phyloP scores from a whole-genome alignment of 2,888 invertebrate species.

The Synanthedon vespiformis region DNA sequence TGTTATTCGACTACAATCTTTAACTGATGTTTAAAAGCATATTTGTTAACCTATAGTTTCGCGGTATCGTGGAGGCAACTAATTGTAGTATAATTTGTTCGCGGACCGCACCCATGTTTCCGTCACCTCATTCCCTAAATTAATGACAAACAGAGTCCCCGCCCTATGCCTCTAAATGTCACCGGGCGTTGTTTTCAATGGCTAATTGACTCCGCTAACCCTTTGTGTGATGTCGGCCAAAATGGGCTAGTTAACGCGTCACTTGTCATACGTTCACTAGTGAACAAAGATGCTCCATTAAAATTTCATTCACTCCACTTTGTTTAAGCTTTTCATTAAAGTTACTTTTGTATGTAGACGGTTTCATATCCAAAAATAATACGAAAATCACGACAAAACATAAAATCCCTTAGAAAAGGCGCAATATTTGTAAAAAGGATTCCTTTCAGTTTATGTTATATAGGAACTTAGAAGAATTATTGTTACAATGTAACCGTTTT shows the following conservation, averaged over 20 bases:
- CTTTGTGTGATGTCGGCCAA: conserved; percentile 35
- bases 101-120: conserved; percentile 52
- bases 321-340: neutral
- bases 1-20: no score
- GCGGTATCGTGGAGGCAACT: conserved; percentile 7
- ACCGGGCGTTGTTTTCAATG: conserved; percentile 49
- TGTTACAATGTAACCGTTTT: no score
- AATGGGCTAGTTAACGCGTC: conserved; percentile 42
- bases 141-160: conserved; percentile 60
- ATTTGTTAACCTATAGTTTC: neutral
- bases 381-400: no score
- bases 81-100: conserved; percentile 52
- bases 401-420: no score
- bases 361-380: no score
- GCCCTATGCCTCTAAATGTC: conserved; percentile 44
- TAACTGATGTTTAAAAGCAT: no score
- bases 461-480: no score
- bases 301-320: neutral
- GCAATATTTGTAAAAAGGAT: no score
- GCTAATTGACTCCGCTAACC: conserved; percentile 57
- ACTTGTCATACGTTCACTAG: conserved; percentile 24
- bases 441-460: no score
- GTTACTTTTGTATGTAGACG: no score
- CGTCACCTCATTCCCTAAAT: conserved; percentile 65
- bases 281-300: neutral